phyloP scores from a whole-genome alignment of 2,888 invertebrate species.

The Gastrophysa polygoni region DNA sequence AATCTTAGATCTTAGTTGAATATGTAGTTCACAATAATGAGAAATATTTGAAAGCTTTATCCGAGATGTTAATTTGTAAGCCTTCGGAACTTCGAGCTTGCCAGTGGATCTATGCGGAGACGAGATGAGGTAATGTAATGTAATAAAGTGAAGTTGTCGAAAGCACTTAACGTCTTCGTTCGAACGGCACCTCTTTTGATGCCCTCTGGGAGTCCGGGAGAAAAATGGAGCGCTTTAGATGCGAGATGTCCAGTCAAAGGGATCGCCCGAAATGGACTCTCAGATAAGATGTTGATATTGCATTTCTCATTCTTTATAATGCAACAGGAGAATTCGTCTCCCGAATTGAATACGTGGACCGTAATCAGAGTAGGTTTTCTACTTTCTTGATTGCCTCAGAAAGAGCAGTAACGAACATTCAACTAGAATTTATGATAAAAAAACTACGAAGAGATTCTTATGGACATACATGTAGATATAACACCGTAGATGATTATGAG shows the following conservation, averaged over 20 bases:
- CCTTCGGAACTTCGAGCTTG: not conserved
- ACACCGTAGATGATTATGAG: too few species aligned
- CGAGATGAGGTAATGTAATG: slow-evolving; percentile 46
- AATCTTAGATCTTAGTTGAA: too few species aligned
- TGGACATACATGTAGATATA: too few species aligned
- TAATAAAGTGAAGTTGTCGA: slow-evolving; percentile 50
- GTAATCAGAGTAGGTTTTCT: slow-evolving; percentile 19
- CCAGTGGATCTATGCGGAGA: slow-evolving; percentile 27
- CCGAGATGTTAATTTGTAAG: too few species aligned
- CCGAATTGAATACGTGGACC: slow-evolving; percentile 30
- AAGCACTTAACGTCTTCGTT: slow-evolving; percentile 50
- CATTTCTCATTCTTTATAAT: slow-evolving; percentile 61
- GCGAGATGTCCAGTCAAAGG: slow-evolving; percentile 53
- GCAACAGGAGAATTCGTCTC: slow-evolving; percentile 55
- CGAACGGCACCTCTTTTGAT: slow-evolving; percentile 39
- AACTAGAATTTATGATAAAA: too few species aligned
- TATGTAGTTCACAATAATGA: too few species aligned
- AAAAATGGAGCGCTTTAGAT: slow-evolving; percentile 55
- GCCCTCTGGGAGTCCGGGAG: slow-evolving; percentile 44
- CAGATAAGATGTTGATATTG: slow-evolving; percentile 57
- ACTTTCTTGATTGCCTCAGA: too few species aligned
- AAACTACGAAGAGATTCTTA: too few species aligned
- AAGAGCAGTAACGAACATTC: too few species aligned
- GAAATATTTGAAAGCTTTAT: too few species aligned
- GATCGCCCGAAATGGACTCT: slow-evolving; percentile 52